A percentile compares a stretch with the other conserved stretches of the same genome.
These are phyloP conservation scores for Pipistrellus kuhlii DNA, from an alignment of 2,797 vertebrate genomes.

Conservation along the genomic window DNA sequence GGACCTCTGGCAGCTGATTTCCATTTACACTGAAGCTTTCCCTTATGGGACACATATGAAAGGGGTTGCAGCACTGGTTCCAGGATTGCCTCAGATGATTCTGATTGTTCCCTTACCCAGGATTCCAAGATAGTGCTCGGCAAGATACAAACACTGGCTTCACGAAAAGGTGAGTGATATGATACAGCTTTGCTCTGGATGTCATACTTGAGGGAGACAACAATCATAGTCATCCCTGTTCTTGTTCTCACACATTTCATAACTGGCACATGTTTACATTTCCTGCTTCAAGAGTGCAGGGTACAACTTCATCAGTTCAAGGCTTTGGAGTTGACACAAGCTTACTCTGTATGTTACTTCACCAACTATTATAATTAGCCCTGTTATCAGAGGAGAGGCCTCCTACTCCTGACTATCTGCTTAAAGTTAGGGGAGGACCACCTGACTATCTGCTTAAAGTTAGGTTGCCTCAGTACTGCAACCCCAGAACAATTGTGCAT, in stretches of 20 bases:
- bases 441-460: neutral
- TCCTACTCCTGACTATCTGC: conserved; percentile 8
- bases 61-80: neutral
- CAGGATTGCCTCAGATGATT: conserved; percentile 57
- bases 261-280: conserved; percentile 52
- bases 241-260: conserved; percentile 14
- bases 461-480: neutral
- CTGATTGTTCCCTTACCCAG: conserved; percentile 52
- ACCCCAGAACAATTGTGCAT: neutral
- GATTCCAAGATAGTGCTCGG: conserved; percentile 38
- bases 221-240: conserved; percentile 51
- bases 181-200: neutral
- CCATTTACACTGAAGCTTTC: conserved; percentile 73
- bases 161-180: conserved; percentile 66
- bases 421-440: conserved; percentile 5
- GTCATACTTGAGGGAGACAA: conserved; percentile 44
- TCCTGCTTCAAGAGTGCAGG: neutral
- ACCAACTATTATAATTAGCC: conserved; percentile 41
- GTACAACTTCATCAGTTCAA: conserved; percentile 16
- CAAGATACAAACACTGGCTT: conserved; percentile 37
- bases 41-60: conserved; percentile 59
- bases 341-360: neutral
- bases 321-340: neutral
- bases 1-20: conserved; percentile 61
- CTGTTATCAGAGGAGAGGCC: conserved; percentile 14